These are phyloP conservation scores for Macropus fuliginosus DNA, from an alignment of 2,797 vertebrate species.

Conservation along the genomic window DNA sequence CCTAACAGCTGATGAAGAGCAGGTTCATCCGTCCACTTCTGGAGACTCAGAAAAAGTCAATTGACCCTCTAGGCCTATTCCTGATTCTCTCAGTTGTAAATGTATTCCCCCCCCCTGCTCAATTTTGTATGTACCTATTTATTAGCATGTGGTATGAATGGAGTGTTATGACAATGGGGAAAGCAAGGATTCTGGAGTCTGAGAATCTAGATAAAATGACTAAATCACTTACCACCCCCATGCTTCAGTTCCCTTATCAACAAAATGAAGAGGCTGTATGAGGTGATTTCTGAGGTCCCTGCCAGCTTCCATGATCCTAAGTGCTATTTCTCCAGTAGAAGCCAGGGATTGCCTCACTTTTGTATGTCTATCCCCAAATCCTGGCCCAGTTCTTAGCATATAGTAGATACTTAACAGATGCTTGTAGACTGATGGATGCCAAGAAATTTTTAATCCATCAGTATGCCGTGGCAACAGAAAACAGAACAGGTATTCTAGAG, in stretches of 20 bases:
- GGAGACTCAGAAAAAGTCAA: not conserved
- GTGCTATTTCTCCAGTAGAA: not conserved
- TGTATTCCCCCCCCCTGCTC: not conserved
- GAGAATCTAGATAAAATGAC: not conserved
- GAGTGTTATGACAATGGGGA: not conserved
- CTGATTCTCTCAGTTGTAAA: not conserved
- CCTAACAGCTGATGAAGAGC: not conserved
- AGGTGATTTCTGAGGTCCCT: not conserved
- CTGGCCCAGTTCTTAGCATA: not conserved
- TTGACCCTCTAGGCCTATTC: not conserved
- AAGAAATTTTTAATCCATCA: not conserved
- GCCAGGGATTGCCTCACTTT: not conserved
- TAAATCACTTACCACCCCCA: not conserved
- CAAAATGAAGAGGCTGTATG: not conserved
- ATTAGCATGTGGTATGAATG: not conserved
- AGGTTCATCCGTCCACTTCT: not conserved
- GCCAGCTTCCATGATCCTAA: not conserved
- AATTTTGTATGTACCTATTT: not conserved
- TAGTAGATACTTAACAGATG: not conserved
- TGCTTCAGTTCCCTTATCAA: not conserved
- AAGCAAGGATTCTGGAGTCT: not conserved
- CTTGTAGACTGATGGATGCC: not conserved
- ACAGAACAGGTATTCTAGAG: not conserved
- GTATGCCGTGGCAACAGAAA: not conserved
- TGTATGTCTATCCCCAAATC: not conserved